These are phyloP conservation scores for Hippasteria phrygiana DNA, from an alignment of 53 echinoderm and acorn worm species.

Conservation along the genomic window DNA sequence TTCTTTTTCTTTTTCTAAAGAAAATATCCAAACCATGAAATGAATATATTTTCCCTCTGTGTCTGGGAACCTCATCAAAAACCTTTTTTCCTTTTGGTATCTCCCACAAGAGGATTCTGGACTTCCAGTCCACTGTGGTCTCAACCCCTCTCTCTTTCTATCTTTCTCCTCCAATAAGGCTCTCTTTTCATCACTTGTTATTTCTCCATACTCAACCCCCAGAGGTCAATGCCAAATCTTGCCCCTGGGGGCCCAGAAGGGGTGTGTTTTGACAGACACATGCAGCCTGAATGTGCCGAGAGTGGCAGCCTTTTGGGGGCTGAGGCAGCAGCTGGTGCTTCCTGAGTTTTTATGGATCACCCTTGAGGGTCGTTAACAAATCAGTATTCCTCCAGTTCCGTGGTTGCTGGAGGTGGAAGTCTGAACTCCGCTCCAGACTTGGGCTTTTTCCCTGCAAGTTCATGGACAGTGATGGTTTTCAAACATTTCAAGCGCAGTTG, in stretches of 20 bases:
- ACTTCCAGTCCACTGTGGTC: not conserved
- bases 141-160: not conserved
- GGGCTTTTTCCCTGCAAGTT: not conserved
- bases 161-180: conserved; percentile 13
- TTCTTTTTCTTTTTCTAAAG: not conserved
- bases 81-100: not conserved
- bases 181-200: conserved; percentile 50
- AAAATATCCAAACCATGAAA: not conserved
- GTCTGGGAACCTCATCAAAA: not conserved
- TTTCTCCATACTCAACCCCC: conserved; percentile 33
- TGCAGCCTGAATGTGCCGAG: conserved; percentile 24
- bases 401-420: conserved; percentile 3
- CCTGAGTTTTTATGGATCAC: conserved; percentile 45
- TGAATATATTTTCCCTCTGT: not conserved
- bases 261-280: conserved; percentile 53
- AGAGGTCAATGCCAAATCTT: conserved; percentile 50
- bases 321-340: not conserved
- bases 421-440: no score
- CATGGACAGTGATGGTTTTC: not conserved
- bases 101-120: not conserved
- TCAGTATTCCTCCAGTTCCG: conserved; percentile 6
- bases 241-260: conserved; percentile 24
- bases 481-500: not conserved
- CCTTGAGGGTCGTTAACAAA: conserved; percentile 44
- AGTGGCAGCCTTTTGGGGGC: conserved; percentile 1